Conservation (phyloP, 2,888 invertebrate species). For the Pollenia griseotomentosa region DNA sequence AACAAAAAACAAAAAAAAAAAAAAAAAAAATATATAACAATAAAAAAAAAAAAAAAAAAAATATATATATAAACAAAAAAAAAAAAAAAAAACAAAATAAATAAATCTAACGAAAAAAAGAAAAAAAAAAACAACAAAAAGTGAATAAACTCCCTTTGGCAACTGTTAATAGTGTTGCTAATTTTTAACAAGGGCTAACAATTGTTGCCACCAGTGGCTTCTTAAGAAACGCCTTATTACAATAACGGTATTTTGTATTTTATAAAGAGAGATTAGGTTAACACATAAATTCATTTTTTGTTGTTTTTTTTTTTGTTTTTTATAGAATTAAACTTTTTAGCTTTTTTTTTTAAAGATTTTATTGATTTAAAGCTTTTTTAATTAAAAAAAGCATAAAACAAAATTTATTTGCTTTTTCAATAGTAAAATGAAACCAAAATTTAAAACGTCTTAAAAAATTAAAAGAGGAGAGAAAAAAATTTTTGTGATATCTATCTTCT, state of each 20-base stretch:
- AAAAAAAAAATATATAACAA: conserved; percentile 1
- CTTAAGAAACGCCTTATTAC: not conserved
- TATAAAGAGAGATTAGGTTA: too few species aligned
- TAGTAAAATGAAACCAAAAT: conserved; percentile 15
- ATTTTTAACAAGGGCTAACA: too few species aligned
- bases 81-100: conserved; percentile 5
- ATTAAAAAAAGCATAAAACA: conserved; percentile 24
- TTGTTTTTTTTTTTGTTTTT: not conserved
- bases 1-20: conserved; percentile 18
- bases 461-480: too few species aligned
- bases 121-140: conserved; percentile 9
- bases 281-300: conserved; percentile 18
- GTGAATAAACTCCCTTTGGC: not conserved
- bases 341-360: conserved; percentile 2
- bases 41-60: conserved; percentile 34
- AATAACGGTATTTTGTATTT: not conserved
- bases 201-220: too few species aligned
- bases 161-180: not conserved
- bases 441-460: not conserved
- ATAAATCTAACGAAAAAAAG: not conserved
- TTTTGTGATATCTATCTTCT: too few species aligned
- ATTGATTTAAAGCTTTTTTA: not conserved
- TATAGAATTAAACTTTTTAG: conserved; percentile 40
- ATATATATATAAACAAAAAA: conserved; percentile 24
- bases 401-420: conserved; percentile 66